Evolutionary conservation across 2,888 invertebrate species (phyloP).

Genomic region (Oxycera nigricornis): DNA sequence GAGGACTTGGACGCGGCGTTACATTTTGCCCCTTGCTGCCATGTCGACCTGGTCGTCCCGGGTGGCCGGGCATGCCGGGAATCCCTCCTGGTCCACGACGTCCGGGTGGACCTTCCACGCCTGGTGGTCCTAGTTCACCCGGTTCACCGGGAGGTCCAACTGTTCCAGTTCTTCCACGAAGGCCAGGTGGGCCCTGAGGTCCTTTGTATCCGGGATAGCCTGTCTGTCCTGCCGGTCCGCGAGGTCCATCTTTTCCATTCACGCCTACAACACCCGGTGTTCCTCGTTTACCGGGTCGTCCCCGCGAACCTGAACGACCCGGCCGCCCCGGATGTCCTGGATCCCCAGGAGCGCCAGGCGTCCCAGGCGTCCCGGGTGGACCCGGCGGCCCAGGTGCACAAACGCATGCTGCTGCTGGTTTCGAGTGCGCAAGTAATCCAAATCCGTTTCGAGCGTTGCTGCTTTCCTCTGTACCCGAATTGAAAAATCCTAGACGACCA

Average conservation of each 20-base stretch:
- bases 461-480: background rate
- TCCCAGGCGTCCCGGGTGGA: background rate
- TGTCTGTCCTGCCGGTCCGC: slow-evolving; percentile 21
- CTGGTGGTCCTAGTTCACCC: slow-evolving; percentile 2
- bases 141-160: slow-evolving; percentile 9
- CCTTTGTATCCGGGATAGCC: slow-evolving; percentile 34
- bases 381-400: slow-evolving; percentile 29
- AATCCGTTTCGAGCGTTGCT: background rate
- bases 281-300: slow-evolving; percentile 6
- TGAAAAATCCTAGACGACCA: slow-evolving; percentile 19
- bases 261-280: slow-evolving; percentile 27
- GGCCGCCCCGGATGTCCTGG: slow-evolving; percentile 13
- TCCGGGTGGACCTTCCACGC: slow-evolving; percentile 20
- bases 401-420: background rate
- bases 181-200: slow-evolving; percentile 38
- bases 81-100: slow-evolving; percentile 12
- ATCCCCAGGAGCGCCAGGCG: background rate
- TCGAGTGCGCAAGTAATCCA: background rate
- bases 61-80: background rate
- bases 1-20: background rate
- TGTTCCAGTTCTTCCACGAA: slow-evolving; percentile 7
- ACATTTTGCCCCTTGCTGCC: background rate
- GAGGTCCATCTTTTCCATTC: slow-evolving; percentile 34
- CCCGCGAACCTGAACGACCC: slow-evolving; percentile 11
- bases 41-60: background rate